Evolutionary conservation across 2,113 vertebrate genomes (phyloP).

Genomic region (Cynopterus brachyotis): DNA sequence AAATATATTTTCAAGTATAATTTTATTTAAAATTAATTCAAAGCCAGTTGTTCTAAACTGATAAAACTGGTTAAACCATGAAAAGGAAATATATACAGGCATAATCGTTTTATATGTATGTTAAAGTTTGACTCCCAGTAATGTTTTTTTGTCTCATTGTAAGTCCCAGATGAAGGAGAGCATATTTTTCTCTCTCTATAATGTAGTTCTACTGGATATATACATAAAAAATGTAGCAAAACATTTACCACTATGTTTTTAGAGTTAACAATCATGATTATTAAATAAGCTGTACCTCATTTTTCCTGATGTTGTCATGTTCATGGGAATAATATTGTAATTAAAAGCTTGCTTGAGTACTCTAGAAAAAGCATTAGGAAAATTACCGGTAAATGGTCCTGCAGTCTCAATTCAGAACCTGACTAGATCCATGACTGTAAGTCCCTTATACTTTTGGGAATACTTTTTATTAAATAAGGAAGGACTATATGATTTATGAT

Average conservation of each 20-base stretch:
- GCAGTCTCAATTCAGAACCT: not conserved
- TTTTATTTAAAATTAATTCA: constrained; percentile 10
- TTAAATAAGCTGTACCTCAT: not conserved
- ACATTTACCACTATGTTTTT: not conserved
- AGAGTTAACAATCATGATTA: not conserved
- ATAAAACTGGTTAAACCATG: not conserved
- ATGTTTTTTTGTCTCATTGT: not conserved
- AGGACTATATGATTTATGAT: not conserved
- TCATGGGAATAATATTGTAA: not conserved
- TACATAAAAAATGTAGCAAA: not conserved
- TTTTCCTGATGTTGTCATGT: not conserved
- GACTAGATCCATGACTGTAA: not conserved
- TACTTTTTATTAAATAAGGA: not conserved
- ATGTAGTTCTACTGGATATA: not conserved
- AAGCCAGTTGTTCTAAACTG: not conserved
- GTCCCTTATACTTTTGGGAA: not conserved
- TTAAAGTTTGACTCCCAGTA: not conserved
- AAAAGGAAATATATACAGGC: not conserved
- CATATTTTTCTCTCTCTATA: not conserved
- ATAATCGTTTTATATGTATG: not conserved
- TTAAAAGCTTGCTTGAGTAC: not conserved
- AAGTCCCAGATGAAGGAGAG: not conserved
- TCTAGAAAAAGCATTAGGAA: not conserved
- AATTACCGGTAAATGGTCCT: not conserved
- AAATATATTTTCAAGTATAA: constrained; percentile 1